Conservation (phyloP, 2,888 invertebrate genomes). For the Xestia xanthographa region DNA sequence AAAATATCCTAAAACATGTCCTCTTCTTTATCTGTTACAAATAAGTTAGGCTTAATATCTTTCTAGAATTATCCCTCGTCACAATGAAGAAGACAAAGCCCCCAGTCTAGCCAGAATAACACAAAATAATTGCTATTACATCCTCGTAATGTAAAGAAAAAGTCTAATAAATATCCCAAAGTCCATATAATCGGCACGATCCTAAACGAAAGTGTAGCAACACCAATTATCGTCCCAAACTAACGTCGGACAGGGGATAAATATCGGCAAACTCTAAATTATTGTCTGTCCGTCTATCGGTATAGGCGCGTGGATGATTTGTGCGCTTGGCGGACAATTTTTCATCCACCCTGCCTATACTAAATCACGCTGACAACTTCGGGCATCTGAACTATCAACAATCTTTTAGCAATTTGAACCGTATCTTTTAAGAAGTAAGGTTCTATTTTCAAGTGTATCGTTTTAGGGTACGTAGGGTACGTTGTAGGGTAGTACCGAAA, state of each 20-base stretch:
- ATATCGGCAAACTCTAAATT: constrained; percentile 75
- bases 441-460: constrained; percentile 28
- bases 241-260: constrained; percentile 63
- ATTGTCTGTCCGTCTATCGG: constrained; percentile 69
- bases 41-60: constrained; percentile 7
- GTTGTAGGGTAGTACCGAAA: constrained; percentile 54
- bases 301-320: constrained; percentile 77
- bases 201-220: constrained; percentile 52
- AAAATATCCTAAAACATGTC: not conserved
- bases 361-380: constrained; percentile 77
- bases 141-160: constrained; percentile 2
- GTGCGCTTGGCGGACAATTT: constrained; percentile 75
- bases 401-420: constrained; percentile 32
- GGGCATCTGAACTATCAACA: constrained; percentile 55
- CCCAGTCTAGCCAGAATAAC: constrained; percentile 12
- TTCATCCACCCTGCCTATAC: constrained; percentile 75
- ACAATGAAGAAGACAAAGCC: not conserved
- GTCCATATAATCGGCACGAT: constrained; percentile 24
- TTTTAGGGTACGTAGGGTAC: no score
- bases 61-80: constrained; percentile 29
- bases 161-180: constrained; percentile 25
- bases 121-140: constrained; percentile 13
- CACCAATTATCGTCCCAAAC: constrained; percentile 65
- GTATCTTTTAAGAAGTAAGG: constrained; percentile 19
- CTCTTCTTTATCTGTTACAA: not conserved